phyloP scores from a whole-genome alignment of 1,140 invertebrate species.

The Pteromalus puparum region DNA sequence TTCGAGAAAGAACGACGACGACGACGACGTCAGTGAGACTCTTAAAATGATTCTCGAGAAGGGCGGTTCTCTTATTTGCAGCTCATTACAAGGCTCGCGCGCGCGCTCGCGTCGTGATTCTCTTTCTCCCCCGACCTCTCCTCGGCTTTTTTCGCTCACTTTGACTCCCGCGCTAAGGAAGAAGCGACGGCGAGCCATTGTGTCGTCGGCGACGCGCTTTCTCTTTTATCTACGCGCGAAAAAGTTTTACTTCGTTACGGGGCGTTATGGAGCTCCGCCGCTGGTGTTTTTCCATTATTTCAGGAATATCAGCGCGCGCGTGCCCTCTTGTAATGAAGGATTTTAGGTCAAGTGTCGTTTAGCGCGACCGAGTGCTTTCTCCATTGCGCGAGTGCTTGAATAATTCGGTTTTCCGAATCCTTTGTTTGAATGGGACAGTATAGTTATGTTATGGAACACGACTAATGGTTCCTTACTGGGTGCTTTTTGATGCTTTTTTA shows the following conservation, averaged over 20 bases:
- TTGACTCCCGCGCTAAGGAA: background rate
- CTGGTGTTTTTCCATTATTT: slow-evolving; percentile 3
- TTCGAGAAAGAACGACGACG: background rate
- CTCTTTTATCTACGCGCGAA: background rate
- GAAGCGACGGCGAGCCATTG: background rate
- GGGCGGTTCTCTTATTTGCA: slow-evolving; percentile 67
- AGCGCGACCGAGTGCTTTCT: background rate
- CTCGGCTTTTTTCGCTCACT: slow-evolving; percentile 39
- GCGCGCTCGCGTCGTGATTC: background rate
- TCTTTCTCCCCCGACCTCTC: slow-evolving; percentile 7
- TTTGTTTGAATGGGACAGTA: no score
- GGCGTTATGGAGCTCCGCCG: background rate
- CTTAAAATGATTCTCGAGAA: slow-evolving; percentile 50
- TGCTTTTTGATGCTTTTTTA: no score
- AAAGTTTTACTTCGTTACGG: slow-evolving; percentile 28
- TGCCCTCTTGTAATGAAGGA: background rate
- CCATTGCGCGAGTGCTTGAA: no score
- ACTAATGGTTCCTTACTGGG: no score
- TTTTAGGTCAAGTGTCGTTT: background rate
- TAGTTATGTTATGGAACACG: no score
- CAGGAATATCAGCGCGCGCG: background rate
- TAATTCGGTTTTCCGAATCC: no score
- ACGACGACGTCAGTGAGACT: slow-evolving; percentile 44
- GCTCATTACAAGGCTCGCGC: slow-evolving; percentile 63
- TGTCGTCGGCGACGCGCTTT: background rate